These are phyloP conservation scores for Sebastes jordani DNA, from an alignment of 2,797 vertebrate genomes.

Conservation along the genomic window DNA sequence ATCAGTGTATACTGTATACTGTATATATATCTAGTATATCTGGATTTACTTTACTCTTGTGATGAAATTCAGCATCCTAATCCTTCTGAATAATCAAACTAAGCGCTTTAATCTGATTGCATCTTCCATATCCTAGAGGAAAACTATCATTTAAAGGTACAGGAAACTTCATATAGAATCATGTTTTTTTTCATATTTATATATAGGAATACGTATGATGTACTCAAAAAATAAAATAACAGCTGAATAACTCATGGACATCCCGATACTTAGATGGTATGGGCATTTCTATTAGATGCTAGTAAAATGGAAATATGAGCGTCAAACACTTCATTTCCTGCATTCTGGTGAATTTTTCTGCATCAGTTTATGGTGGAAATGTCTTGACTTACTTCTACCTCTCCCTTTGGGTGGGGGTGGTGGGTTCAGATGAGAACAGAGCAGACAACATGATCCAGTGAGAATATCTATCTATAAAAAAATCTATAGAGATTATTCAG, in stretches of 20 bases:
- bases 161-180: neutral
- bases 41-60: neutral
- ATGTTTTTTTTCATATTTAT: neutral
- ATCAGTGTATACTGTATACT: too few species aligned
- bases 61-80: neutral
- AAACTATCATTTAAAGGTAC: neutral
- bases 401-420: too few species aligned
- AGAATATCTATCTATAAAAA: too few species aligned
- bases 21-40: neutral
- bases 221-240: neutral
- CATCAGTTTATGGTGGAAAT: neutral
- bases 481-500: too few species aligned
- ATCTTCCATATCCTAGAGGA: neutral
- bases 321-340: neutral
- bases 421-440: too few species aligned
- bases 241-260: neutral
- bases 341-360: neutral
- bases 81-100: neutral
- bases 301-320: neutral
- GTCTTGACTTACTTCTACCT: neutral
- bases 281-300: too few species aligned
- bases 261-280: neutral
- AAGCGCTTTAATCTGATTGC: neutral
- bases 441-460: too few species aligned
- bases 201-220: neutral